These are phyloP conservation scores for Thaumetopoea pityocampa DNA, from an alignment of 1,140 invertebrate genomes.

Conservation along the genomic window DNA sequence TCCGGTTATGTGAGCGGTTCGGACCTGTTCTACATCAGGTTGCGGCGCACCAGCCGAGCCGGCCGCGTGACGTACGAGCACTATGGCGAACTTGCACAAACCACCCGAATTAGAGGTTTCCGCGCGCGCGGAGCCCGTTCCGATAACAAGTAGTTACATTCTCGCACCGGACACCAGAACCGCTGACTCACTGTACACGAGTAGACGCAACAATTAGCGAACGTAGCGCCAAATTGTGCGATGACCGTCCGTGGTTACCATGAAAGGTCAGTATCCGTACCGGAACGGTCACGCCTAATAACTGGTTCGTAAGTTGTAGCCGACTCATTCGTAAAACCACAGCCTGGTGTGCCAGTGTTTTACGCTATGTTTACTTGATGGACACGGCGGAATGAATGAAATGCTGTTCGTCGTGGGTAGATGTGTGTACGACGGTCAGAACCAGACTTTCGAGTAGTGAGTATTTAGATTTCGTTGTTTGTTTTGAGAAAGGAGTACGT, in stretches of 20 bases:
- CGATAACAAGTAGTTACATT: constrained; percentile 35
- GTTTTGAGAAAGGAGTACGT: too few species aligned
- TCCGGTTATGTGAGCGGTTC: constrained; percentile 71
- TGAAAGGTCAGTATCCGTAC: constrained; percentile 73
- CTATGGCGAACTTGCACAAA: constrained; percentile 18
- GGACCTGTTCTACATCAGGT: constrained; percentile 73
- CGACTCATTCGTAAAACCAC: constrained; percentile 67
- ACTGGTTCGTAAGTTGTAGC: constrained; percentile 72
- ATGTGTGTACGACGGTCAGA: too few species aligned
- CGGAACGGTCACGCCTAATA: constrained; percentile 74
- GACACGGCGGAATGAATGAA: constrained; percentile 56
- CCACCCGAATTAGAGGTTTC: constrained; percentile 15
- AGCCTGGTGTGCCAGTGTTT: constrained; percentile 66
- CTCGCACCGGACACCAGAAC: constrained; percentile 43
- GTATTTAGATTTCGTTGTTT: too few species aligned
- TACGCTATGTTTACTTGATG: constrained; percentile 62
- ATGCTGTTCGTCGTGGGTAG: constrained; percentile 12
- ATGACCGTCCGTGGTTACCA: constrained; percentile 52
- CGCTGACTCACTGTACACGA: constrained; percentile 57
- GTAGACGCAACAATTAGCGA: constrained; percentile 66
- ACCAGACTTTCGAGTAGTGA: too few species aligned
- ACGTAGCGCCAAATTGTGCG: constrained; percentile 52
- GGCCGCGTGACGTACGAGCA: constrained; percentile 51
- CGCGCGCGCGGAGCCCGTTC: constrained; percentile 14
- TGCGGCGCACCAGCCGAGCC: constrained; percentile 51